Evolutionary conservation across 2,888 invertebrate species (phyloP), one percentile per base, ranked within the genome.

Genomic region (Macaria notata): DNA sequence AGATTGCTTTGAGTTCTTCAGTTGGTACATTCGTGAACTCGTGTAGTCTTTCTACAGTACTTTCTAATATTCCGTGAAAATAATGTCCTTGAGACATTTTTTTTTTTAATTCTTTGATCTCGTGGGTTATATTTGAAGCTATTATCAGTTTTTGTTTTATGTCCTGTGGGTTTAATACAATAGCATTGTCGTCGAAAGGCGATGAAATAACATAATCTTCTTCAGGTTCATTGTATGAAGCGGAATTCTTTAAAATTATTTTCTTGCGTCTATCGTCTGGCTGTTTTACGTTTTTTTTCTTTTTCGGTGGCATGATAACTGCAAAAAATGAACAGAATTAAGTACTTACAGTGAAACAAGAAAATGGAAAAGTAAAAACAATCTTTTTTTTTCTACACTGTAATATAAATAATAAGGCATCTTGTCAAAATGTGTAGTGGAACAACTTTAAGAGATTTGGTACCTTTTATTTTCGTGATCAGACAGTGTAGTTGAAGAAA

Each of bases 111-210:
- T 44, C 44, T 9, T 41, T 51, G 38, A 51, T 55, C n/a, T 45
- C 31, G n/a, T 30, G 6, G 3, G 39, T 0, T 19, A 59, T 46
- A 19, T 51, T 54, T 4, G 30, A 9, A 4, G 54, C 54, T 51
- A 59, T 51, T 33, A 54, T 30, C 8, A 59, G 9, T 36, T 59
- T 59, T 9, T 59, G 47, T 46, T 48, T 54, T 1, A 59, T 6
- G 0, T 48, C 51, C 45, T 46, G 9, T 9, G 51, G 51, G n/a
- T 54, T 41, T 9, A 41, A 8, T 39, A n/a, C 6, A 9, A 48
- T 8, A 7, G 48, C 45, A 4, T 4, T 5, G 31, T 46, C 39
- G 19, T 6, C 5, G 19, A 51, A 54, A 3, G 54, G 7, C 36
- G 54, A 42, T 6, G 59, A 55, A 19, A 4, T 19, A 31, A 9